Evolutionary conservation across 2,888 invertebrate genomes (phyloP).

Genomic region (Leucoptera coffeella): DNA sequence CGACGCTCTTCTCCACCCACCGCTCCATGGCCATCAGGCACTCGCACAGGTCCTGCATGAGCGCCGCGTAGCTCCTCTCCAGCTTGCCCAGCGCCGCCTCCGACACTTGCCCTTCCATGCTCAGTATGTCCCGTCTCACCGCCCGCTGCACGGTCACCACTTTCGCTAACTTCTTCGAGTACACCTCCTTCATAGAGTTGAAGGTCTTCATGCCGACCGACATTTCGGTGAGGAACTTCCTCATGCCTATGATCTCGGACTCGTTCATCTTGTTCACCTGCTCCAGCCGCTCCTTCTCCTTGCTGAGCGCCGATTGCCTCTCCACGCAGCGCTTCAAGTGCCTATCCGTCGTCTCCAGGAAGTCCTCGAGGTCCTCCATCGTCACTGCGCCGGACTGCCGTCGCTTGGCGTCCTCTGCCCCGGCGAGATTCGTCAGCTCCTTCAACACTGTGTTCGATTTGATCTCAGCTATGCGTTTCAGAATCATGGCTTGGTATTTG

Average conservation of each 20-base stretch:
- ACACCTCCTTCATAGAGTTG: slow-evolving; percentile 27
- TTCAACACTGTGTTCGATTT: slow-evolving; percentile 33
- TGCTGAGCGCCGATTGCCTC: slow-evolving; percentile 24
- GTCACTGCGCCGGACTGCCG: slow-evolving; percentile 30
- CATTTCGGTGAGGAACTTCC: slow-evolving; percentile 33
- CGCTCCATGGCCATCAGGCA: slow-evolving; percentile 29
- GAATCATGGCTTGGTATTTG: slow-evolving; percentile 39
- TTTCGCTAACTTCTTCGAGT: slow-evolving; percentile 25
- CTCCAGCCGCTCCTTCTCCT: slow-evolving; percentile 27
- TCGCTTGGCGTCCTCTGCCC: slow-evolving; percentile 22
- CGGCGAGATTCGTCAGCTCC: slow-evolving; percentile 30
- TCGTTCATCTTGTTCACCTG: slow-evolving; percentile 37
- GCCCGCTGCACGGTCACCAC: slow-evolving; percentile 32
- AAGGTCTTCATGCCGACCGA: slow-evolving; percentile 32
- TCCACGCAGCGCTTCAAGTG: slow-evolving; percentile 31
- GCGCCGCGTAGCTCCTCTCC: slow-evolving; percentile 30
- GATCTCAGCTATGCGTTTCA: slow-evolving; percentile 35
- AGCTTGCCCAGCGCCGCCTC: slow-evolving; percentile 22
- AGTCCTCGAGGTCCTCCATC: slow-evolving; percentile 40
- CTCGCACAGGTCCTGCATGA: slow-evolving; percentile 32
- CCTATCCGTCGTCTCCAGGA: slow-evolving; percentile 36
- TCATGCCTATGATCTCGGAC: slow-evolving; percentile 31
- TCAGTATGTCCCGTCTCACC: slow-evolving; percentile 30
- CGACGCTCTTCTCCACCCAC: slow-evolving; percentile 31
- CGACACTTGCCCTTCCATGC: slow-evolving; percentile 19